Base-by-base conservation (phyloP, 37 sponge, comb jelly and placozoan species). In the Ianthella basta region DNA sequence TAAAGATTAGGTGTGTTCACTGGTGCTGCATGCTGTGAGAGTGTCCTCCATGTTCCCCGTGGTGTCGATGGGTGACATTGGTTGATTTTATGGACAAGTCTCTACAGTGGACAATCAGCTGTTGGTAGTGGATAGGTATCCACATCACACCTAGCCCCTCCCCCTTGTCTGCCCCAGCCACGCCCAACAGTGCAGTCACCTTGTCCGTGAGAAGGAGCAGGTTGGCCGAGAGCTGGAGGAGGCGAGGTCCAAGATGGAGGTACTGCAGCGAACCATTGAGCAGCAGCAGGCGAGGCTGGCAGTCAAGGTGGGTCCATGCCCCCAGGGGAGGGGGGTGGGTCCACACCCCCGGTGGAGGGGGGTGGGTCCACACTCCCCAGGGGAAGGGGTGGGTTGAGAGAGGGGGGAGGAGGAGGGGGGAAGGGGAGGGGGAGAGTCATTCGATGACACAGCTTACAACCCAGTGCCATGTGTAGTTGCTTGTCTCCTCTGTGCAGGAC, bases 241-340 rank as follows among this genome's bases (percentile, higher is more conserved):
- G 14, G 40, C 38, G 6, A 40, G 20, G 41, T 20, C 12, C 20
- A 21, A 72, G 19, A 23, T 34, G 20, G 39, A 15, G 19, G 12
- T 72, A 8, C 39, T 72, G 41, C 35, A 72, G 73, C 32, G 36
- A 8, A 10, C 40, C 14, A 20, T 72, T 8, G 20, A 33, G 5
- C 39, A 72, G 8, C 73, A 72, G 73, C 73, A 72, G 39, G 66
- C 23, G 27, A 10, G 66, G 66, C 66, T 64, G 66, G 27, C 27
- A 64, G 66, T 30, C 13, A 64, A 64, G 66, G 66, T 64, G 59
- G 15, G 59, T 18, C 18, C 59, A 19, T 18, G 16, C 15, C 59
- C 59, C 15, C 16, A 19, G 59, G 18, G n/a, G n/a, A n/a, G n/a
- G 18, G 59, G 18, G 59, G 59, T 56, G 59, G 59, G 18, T 56